phyloP scores from a whole-genome alignment of 1,140 invertebrate genomes.

The Stratiolaelaps scimitus region DNA sequence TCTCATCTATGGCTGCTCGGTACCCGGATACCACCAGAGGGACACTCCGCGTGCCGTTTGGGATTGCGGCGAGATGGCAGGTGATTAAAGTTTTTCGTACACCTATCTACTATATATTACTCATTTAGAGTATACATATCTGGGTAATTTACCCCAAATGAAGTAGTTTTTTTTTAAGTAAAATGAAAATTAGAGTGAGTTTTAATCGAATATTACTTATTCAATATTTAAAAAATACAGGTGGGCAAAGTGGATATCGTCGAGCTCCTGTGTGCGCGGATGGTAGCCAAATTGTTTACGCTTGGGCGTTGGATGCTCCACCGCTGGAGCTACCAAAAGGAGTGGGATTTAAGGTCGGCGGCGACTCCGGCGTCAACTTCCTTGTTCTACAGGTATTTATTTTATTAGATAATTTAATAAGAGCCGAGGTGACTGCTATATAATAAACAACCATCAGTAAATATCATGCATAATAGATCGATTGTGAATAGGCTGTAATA shows the following conservation, averaged over 20 bases:
- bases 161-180: too few species aligned
- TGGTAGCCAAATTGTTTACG: slow-evolving; percentile 68
- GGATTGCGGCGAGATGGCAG: slow-evolving; percentile 81
- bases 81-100: not conserved
- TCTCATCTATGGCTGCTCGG: slow-evolving; percentile 78
- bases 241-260: slow-evolving; percentile 33
- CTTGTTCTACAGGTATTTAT: slow-evolving; percentile 71
- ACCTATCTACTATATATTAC: not conserved
- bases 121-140: not conserved
- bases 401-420: too few species aligned
- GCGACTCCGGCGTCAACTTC: slow-evolving; percentile 44
- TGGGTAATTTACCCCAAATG: not conserved
- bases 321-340: slow-evolving; percentile 65
- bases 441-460: too few species aligned
- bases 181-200: too few species aligned
- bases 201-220: too few species aligned
- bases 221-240: not conserved
- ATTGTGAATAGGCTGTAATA: too few species aligned
- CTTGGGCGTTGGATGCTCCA: slow-evolving; percentile 91
- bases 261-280: slow-evolving; percentile 38
- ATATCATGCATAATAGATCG: too few species aligned
- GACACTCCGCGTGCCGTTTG: slow-evolving; percentile 50
- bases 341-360: slow-evolving; percentile 48
- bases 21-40: slow-evolving; percentile 59
- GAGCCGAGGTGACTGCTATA: too few species aligned